A percentile compares a stretch with the other conserved stretches of the same genome.
Conservation (phyloP, 2,888 invertebrate species). For the Dermolepida albohirtum region DNA sequence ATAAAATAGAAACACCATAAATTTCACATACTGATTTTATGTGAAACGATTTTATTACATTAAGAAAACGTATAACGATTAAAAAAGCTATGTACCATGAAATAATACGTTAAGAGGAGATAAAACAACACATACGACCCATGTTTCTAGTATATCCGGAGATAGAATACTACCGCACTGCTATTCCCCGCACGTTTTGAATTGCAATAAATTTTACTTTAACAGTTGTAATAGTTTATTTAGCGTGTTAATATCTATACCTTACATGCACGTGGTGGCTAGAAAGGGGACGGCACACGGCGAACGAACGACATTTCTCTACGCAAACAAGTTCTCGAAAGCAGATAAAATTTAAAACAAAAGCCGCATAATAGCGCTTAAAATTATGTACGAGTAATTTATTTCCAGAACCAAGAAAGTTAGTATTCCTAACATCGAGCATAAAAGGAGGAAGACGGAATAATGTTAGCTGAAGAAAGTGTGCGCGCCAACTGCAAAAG, state of each 20-base stretch:
- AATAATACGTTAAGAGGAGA: background rate
- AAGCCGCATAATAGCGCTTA: slow-evolving; percentile 35
- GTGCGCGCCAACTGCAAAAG: background rate
- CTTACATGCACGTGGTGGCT: background rate
- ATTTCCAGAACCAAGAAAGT: slow-evolving; percentile 25
- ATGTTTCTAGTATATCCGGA: background rate
- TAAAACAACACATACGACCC: no score
- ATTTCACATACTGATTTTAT: no score
- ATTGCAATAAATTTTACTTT: slow-evolving; percentile 30
- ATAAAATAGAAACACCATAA: no score
- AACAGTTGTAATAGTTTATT: slow-evolving; percentile 35
- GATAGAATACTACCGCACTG: background rate
- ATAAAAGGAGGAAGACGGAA: background rate
- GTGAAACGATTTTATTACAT: no score
- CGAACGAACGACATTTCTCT: slow-evolving; percentile 12
- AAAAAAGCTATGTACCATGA: no score
- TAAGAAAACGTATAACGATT: no score
- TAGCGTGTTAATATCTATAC: slow-evolving; percentile 22
- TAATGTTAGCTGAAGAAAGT: background rate
- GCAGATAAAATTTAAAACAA: slow-evolving; percentile 39
- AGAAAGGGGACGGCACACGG: background rate
- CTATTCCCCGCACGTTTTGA: slow-evolving; percentile 24
- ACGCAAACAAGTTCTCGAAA: slow-evolving; percentile 5
- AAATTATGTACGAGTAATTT: slow-evolving; percentile 40
- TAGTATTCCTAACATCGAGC: slow-evolving; percentile 7